phyloP scores from a whole-genome alignment of 2,888 invertebrate genomes.

The Graphium colonna region DNA sequence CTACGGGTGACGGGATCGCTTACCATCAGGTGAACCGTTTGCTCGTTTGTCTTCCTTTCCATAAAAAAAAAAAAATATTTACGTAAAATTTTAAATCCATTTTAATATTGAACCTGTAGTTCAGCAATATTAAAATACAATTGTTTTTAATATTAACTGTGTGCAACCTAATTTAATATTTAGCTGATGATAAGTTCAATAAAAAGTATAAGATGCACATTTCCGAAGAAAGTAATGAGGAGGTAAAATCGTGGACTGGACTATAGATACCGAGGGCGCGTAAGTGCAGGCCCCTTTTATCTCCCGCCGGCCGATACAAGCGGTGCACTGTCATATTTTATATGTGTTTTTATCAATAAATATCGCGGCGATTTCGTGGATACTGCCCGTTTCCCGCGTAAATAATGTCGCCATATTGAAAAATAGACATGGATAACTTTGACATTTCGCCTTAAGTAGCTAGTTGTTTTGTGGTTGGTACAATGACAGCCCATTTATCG shows the following conservation, averaged over 20 bases:
- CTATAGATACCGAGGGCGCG: conserved; percentile 62
- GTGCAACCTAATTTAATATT: background rate
- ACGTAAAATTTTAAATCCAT: too few species aligned
- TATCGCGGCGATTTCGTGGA: conserved; percentile 32
- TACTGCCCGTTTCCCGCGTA: conserved; percentile 25
- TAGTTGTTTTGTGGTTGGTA: conserved; percentile 10
- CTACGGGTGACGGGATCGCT: too few species aligned
- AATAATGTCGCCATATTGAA: conserved; percentile 18
- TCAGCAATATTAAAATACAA: too few species aligned
- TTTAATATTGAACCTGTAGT: too few species aligned
- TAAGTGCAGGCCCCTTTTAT: conserved; percentile 76
- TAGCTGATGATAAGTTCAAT: background rate
- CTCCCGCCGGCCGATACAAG: conserved; percentile 54
- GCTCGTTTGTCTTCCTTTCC: too few species aligned
- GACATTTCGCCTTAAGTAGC: conserved; percentile 17
- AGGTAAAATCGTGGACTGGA: conserved; percentile 23
- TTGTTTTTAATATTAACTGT: too few species aligned
- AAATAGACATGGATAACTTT: conserved; percentile 17
- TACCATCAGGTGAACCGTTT: too few species aligned
- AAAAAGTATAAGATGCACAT: too few species aligned
- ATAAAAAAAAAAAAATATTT: too few species aligned
- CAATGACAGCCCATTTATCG: conserved; percentile 19
- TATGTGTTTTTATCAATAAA: conserved; percentile 67
- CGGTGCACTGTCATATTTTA: conserved; percentile 60
- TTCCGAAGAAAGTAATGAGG: background rate